phyloP scores from a whole-genome alignment of 2,888 invertebrate species.

The Sympetrum striolatum region DNA sequence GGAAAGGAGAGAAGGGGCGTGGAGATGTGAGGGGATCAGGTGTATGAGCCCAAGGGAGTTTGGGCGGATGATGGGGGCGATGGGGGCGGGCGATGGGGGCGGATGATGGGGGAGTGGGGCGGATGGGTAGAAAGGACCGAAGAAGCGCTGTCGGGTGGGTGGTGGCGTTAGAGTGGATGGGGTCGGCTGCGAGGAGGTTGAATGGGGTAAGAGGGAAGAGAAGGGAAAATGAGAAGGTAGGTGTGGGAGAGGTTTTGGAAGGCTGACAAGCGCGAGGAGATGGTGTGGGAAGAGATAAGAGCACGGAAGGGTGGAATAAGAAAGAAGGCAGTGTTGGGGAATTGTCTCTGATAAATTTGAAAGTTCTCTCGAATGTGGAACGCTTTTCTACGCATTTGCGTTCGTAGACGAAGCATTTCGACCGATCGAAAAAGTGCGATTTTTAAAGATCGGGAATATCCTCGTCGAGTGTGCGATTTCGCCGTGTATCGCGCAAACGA shows the following conservation, averaged over 20 bases:
- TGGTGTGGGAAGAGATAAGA: slow-evolving; percentile 51
- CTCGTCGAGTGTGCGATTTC: too few species aligned
- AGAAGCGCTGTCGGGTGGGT: background rate
- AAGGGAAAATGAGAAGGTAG: background rate
- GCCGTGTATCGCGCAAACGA: too few species aligned
- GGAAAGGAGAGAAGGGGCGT: background rate
- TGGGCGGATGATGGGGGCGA: slow-evolving; percentile 42
- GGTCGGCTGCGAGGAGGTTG: background rate
- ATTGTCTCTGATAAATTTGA: slow-evolving; percentile 30
- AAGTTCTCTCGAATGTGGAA: slow-evolving; percentile 7
- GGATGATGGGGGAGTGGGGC: background rate
- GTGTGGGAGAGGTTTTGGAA: slow-evolving; percentile 47
- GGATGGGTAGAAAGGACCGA: background rate
- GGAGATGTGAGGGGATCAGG: slow-evolving; percentile 29
- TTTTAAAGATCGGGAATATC: too few species aligned
- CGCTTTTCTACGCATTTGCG: background rate
- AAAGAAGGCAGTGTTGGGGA: slow-evolving; percentile 1
- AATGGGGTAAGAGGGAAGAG: background rate
- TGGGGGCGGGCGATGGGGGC: background rate
- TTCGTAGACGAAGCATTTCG: too few species aligned
- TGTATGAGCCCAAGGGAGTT: slow-evolving; percentile 44
- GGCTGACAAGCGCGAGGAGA: slow-evolving; percentile 39
- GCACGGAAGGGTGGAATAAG: slow-evolving; percentile 46
- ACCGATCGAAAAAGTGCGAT: too few species aligned
- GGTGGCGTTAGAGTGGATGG: background rate